phyloP scores from a whole-genome alignment of 2,888 invertebrate genomes.

The Mycalesis mineus region DNA sequence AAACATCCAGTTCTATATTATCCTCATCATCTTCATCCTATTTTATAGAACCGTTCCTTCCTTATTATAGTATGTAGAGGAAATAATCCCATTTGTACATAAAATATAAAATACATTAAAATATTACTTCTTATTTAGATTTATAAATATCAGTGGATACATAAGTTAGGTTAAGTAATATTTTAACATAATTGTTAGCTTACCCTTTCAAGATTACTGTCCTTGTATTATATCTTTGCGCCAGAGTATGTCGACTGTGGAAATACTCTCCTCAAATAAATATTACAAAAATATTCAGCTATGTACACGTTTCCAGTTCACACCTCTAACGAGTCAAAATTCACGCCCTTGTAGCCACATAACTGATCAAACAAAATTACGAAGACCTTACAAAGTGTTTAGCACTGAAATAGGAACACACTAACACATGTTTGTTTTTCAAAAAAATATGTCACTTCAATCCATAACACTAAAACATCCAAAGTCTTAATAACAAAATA shows the following conservation, averaged over 20 bases:
- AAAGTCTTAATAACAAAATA: constrained; percentile 1
- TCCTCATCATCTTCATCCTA: too few species aligned
- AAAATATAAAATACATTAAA: too few species aligned
- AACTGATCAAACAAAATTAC: constrained; percentile 53
- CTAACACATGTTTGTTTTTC: constrained; percentile 38
- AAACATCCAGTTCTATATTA: too few species aligned
- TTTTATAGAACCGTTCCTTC: too few species aligned
- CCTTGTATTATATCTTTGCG: background rate
- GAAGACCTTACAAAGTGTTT: constrained; percentile 62
- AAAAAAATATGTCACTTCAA: constrained; percentile 39
- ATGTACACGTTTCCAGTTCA: constrained; percentile 58
- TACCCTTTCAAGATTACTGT: background rate
- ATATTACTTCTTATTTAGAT: too few species aligned
- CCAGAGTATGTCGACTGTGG: background rate
- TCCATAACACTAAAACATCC: constrained; percentile 23
- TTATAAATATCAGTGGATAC: too few species aligned
- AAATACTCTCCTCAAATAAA: background rate
- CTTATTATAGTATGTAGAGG: too few species aligned
- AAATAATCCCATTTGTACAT: too few species aligned
- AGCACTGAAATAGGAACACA: constrained; percentile 65
- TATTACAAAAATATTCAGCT: constrained; percentile 20
- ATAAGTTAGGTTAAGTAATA: too few species aligned
- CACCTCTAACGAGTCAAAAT: constrained; percentile 64
- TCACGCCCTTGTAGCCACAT: constrained; percentile 66
- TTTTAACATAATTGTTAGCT: background rate